These are phyloP conservation scores for Pogonomyrmex californicus DNA, from an alignment of 1,140 invertebrate species.

Conservation along the genomic window DNA sequence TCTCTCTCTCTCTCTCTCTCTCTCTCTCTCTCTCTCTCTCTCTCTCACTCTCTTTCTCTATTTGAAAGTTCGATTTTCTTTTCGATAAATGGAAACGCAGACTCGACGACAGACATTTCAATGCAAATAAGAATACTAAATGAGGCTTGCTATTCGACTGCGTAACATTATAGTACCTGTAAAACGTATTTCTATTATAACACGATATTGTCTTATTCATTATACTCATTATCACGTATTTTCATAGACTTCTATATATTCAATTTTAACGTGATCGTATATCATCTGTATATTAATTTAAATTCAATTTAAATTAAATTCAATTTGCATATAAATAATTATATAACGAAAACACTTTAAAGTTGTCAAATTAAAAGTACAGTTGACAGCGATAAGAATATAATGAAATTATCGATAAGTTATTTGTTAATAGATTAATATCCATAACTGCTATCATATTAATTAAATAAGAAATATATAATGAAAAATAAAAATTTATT, in stretches of 20 bases:
- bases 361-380: not conserved
- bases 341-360: not conserved
- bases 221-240: not conserved
- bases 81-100: conserved; percentile 26
- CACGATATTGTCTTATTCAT: conserved; percentile 1
- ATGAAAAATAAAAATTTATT: not conserved
- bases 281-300: not conserved
- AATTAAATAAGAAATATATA: conserved; percentile 10
- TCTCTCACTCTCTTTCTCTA: not conserved
- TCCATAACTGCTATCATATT: not conserved
- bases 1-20: not conserved
- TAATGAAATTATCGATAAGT: not conserved
- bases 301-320: not conserved
- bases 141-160: conserved; percentile 1
- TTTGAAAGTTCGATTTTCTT: conserved; percentile 9
- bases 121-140: conserved; percentile 25
- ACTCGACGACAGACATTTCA: conserved; percentile 26
- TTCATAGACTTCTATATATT: conserved; percentile 17
- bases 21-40: conserved; percentile 1
- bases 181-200: not conserved
- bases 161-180: not conserved
- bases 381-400: not conserved
- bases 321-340: not conserved
- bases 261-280: not conserved
- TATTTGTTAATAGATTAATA: not conserved